Percentiles rank a stretch among this genome's conserved stretches.
Conservation (phyloP, 2,888 invertebrate species). For the Apotomis betuletana region DNA sequence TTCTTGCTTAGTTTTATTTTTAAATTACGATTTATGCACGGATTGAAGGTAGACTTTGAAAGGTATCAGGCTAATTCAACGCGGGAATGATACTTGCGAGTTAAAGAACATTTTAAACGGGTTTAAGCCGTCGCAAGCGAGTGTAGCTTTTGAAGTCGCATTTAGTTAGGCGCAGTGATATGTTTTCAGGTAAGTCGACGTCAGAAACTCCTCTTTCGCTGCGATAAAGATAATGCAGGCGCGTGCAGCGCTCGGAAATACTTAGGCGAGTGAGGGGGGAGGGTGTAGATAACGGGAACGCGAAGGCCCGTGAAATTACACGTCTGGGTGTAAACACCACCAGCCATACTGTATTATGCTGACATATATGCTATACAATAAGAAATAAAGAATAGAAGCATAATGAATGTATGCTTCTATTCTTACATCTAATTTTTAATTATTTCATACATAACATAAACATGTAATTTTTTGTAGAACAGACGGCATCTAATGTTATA, state of each 20-base stretch:
- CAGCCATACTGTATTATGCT: background rate
- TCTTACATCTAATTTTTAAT: too few species aligned
- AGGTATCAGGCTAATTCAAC: slow-evolving; percentile 17
- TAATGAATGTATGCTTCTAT: too few species aligned
- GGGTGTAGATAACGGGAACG: background rate
- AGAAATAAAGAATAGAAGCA: too few species aligned
- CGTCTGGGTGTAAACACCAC: background rate
- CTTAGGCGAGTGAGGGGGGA: background rate
- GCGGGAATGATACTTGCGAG: background rate
- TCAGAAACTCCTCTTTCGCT: slow-evolving; percentile 3
- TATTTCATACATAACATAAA: too few species aligned
- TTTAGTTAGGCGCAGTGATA: slow-evolving; percentile 1
- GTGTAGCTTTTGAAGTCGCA: background rate
- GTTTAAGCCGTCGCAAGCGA: background rate
- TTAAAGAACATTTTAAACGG: background rate
- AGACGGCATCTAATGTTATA: too few species aligned
- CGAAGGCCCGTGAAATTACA: slow-evolving; percentile 4
- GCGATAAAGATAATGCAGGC: background rate
- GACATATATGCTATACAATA: too few species aligned
- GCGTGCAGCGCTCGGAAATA: background rate
- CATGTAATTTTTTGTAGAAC: too few species aligned
- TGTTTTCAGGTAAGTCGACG: background rate
- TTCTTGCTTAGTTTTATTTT: slow-evolving; percentile 73
- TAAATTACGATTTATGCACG: slow-evolving; percentile 73
- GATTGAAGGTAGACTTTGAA: slow-evolving; percentile 52